Conservation (phyloP, 2,888 invertebrate species). For the Platypus cylindrus region DNA sequence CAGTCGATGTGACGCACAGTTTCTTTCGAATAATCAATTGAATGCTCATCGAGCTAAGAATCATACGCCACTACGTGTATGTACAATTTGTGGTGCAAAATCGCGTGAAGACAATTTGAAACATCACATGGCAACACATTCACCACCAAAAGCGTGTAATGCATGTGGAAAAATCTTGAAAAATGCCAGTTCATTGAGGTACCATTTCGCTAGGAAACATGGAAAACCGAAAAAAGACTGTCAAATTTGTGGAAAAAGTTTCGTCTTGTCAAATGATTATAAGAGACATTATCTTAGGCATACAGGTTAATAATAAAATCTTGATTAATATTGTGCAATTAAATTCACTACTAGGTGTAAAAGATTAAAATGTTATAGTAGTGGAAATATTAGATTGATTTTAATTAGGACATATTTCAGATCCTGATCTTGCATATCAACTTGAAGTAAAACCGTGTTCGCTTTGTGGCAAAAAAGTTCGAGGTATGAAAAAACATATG, state of each 20-base stretch:
- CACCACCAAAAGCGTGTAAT: slow-evolving; percentile 22
- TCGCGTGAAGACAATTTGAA: slow-evolving; percentile 18
- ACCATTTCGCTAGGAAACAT: too few species aligned
- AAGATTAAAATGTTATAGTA: slow-evolving; percentile 20
- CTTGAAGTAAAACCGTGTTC: slow-evolving; percentile 23
- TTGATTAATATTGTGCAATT: slow-evolving; percentile 19
- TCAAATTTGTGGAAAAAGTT: slow-evolving; percentile 26
- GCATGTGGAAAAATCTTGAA: slow-evolving; percentile 25
- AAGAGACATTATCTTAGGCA: slow-evolving; percentile 24
- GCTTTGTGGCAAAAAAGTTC: slow-evolving; percentile 25
- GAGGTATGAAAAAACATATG: slow-evolving; percentile 24
- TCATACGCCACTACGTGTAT: slow-evolving; percentile 23
- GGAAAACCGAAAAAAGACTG: too few species aligned
- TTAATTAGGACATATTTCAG: slow-evolving; percentile 16
- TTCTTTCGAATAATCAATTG: slow-evolving; percentile 16
- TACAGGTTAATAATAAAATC: slow-evolving; percentile 22
- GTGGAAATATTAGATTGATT: background rate
- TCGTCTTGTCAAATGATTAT: slow-evolving; percentile 24
- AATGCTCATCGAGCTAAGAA: slow-evolving; percentile 20
- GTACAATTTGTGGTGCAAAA: slow-evolving; percentile 27
- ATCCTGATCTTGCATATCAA: slow-evolving; percentile 25
- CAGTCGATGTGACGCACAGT: slow-evolving; percentile 20
- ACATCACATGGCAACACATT: slow-evolving; percentile 22
- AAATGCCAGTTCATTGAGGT: slow-evolving; percentile 26
- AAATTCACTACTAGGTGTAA: too few species aligned